Conservation (phyloP, 2,113 vertebrate genomes). For the Trogon surrucura region DNA sequence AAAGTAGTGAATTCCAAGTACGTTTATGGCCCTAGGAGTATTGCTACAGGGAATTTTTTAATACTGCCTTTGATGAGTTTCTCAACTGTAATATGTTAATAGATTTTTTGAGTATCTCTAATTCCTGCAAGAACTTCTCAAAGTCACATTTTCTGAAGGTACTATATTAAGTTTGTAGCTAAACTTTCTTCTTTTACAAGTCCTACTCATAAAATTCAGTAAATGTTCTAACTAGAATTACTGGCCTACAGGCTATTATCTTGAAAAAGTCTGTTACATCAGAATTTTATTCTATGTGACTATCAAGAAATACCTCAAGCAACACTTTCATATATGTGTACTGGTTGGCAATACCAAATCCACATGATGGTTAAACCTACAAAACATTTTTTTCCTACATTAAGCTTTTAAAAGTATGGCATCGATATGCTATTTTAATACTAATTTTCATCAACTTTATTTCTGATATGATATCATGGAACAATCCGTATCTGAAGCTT, state of each 20-base stretch:
- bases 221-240: background rate
- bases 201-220: background rate
- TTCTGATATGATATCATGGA: background rate
- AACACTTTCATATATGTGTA: background rate
- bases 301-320: background rate
- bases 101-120: background rate
- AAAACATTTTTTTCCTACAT: background rate
- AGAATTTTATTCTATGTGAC: background rate
- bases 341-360: background rate
- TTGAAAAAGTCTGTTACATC: background rate
- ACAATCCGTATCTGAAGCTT: background rate
- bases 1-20: slow-evolving; percentile 35
- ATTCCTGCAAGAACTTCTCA: slow-evolving; percentile 32
- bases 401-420: background rate
- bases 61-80: slow-evolving; percentile 36
- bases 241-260: background rate
- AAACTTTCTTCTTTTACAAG: background rate
- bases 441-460: background rate
- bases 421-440: background rate
- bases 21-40: slow-evolving; percentile 4
- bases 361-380: background rate
- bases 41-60: slow-evolving; percentile 20
- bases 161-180: background rate
- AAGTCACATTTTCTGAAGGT: slow-evolving; percentile 22
- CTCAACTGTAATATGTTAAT: slow-evolving; percentile 34